A percentile compares a stretch with the other conserved stretches of the same genome.
These are phyloP conservation scores for Botia almorhae DNA, from an alignment of 2,797 vertebrate species.

Conservation along the genomic window DNA sequence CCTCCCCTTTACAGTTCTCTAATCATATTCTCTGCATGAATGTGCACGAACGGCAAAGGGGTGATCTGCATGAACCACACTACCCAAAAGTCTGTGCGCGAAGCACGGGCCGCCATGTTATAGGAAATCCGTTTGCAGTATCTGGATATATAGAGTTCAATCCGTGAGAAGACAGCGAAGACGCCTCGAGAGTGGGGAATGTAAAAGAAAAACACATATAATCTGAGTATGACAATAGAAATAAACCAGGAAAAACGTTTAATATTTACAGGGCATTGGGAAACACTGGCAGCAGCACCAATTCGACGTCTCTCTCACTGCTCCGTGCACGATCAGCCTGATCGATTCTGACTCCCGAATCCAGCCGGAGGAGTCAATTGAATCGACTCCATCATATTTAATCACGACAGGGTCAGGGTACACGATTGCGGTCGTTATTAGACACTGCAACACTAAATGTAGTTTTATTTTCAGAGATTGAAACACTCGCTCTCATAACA, in stretches of 20 bases:
- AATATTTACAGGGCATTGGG: background rate
- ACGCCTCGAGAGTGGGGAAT: slow-evolving; percentile 65
- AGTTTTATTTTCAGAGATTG: too few species aligned
- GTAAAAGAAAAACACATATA: slow-evolving; percentile 52
- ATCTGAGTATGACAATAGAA: background rate
- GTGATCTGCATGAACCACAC: slow-evolving; percentile 65
- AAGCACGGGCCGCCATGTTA: slow-evolving; percentile 70
- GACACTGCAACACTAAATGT: too few species aligned
- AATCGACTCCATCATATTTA: background rate
- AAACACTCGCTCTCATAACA: too few species aligned
- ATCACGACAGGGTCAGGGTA: background rate
- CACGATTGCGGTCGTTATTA: background rate
- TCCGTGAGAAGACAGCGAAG: slow-evolving; percentile 74
- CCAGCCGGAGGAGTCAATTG: background rate
- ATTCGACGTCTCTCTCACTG: background rate
- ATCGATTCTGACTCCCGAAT: background rate
- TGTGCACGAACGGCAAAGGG: background rate
- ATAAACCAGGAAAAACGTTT: background rate
- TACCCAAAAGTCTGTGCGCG: slow-evolving; percentile 73
- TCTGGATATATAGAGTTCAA: slow-evolving; percentile 80
- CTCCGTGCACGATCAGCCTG: background rate
- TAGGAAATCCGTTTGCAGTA: slow-evolving; percentile 79
- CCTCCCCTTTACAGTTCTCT: background rate
- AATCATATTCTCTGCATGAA: background rate
- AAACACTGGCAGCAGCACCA: background rate